Conservation (phyloP, 30 jellyfish, hydroid and myxozoan genomes). For the Aurelia coerulea region DNA sequence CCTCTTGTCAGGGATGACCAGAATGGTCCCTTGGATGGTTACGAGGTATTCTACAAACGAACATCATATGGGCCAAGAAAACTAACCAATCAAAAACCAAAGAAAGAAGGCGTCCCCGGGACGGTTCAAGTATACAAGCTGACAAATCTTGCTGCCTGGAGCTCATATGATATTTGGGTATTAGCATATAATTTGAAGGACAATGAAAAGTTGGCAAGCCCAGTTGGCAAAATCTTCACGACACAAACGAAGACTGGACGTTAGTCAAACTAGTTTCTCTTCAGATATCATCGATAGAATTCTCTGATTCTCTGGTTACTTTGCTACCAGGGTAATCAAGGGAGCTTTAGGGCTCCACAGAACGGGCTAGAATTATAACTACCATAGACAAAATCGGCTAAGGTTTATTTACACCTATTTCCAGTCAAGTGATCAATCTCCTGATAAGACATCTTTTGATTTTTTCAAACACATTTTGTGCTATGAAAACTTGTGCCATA, state of each 20-base stretch:
- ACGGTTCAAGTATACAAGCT: constrained; percentile 40
- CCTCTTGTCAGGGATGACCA: constrained; percentile 44
- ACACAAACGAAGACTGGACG: constrained; percentile 49
- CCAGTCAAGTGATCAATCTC: no score
- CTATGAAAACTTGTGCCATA: no score
- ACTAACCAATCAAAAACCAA: constrained; percentile 20
- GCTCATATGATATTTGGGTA: constrained; percentile 74
- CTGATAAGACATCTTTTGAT: no score
- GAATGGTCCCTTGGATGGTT: constrained; percentile 78
- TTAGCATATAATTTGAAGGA: constrained; percentile 73
- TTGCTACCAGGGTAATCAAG: no score
- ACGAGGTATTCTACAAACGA: constrained; percentile 62
- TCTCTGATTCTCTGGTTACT: no score
- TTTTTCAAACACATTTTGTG: no score
- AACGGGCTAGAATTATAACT: no score
- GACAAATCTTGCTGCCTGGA: constrained; percentile 82
- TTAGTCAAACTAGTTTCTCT: not conserved
- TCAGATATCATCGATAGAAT: no score
- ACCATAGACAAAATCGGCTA: no score
- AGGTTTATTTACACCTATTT: no score
- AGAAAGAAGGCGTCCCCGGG: constrained; percentile 61
- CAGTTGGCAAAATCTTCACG: constrained; percentile 33
- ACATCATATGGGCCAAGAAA: constrained; percentile 22
- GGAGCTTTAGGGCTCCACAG: no score
- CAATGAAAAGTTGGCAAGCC: constrained; percentile 54